A percentile compares a stretch with the other conserved stretches of the same genome.
Evolutionary conservation across 2,888 invertebrate genomes (phyloP).

Genomic region (Thumatha senex): DNA sequence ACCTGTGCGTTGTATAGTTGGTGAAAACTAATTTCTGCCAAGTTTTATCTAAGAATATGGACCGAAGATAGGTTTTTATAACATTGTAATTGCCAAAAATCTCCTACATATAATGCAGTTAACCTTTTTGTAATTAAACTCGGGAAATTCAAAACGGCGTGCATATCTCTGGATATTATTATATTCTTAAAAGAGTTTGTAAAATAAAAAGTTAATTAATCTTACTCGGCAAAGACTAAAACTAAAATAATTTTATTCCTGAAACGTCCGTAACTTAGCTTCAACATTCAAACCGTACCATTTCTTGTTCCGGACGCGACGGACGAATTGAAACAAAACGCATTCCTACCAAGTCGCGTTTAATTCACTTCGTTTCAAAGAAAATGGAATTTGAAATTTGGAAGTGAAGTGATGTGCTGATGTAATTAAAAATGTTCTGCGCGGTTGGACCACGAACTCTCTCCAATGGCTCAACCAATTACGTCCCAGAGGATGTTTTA

Average conservation of each 20-base stretch:
- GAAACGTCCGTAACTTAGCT: slow-evolving; percentile 19
- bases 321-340: slow-evolving; percentile 24
- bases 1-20: too few relatives aligned
- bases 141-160: too few relatives aligned
- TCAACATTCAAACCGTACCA: slow-evolving; percentile 18
- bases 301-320: slow-evolving; percentile 10
- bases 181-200: neutral
- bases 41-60: too few relatives aligned
- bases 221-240: neutral
- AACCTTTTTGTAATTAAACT: too few relatives aligned
- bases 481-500: slow-evolving; percentile 54
- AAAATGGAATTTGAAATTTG: slow-evolving; percentile 47
- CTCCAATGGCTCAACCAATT: slow-evolving; percentile 34
- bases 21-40: too few relatives aligned
- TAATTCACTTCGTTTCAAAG: slow-evolving; percentile 27
- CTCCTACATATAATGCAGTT: too few relatives aligned
- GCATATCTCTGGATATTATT: too few relatives aligned
- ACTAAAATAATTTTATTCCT: slow-evolving; percentile 12
- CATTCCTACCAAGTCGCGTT: slow-evolving; percentile 20
- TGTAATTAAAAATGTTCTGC: slow-evolving; percentile 69
- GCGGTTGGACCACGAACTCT: slow-evolving; percentile 19
- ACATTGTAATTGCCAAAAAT: too few relatives aligned
- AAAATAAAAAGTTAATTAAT: slow-evolving; percentile 4
- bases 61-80: too few relatives aligned
- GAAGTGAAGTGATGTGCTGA: slow-evolving; percentile 67